phyloP scores from a whole-genome alignment of 2,797 vertebrate genomes.

The Odontamblyopus rebecca region DNA sequence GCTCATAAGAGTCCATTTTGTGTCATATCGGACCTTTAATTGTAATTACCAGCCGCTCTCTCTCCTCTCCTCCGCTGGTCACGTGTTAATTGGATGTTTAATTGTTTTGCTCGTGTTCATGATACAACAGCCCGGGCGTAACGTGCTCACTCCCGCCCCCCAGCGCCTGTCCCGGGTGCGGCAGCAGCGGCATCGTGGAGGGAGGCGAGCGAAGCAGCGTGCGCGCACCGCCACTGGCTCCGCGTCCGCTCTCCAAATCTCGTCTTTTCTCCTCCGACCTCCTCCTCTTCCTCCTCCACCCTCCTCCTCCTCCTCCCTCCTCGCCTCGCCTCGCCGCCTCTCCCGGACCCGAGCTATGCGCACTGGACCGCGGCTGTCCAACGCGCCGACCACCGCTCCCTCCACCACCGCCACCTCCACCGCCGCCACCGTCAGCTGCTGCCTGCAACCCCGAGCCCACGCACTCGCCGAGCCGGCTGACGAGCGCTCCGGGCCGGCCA shows the following conservation, averaged over 20 bases:
- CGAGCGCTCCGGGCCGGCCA: slow-evolving; percentile 45
- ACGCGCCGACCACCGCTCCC: slow-evolving; percentile 23
- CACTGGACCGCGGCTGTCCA: slow-evolving; percentile 57
- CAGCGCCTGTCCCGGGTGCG: slow-evolving; percentile 21
- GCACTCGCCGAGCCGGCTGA: slow-evolving; percentile 54
- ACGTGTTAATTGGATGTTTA: too few relatives aligned
- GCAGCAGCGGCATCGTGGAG: slow-evolving; percentile 9
- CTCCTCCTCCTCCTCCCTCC: neutral
- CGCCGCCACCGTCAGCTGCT: neutral
- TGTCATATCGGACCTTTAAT: too few relatives aligned
- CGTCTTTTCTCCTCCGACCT: neutral
- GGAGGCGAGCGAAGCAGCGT: neutral
- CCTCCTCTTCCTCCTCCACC: neutral
- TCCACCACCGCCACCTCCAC: slow-evolving; percentile 36
- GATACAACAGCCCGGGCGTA: too few relatives aligned
- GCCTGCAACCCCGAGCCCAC: slow-evolving; percentile 50
- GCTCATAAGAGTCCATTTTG: too few relatives aligned
- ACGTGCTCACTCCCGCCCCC: neutral
- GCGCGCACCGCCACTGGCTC: slow-evolving; percentile 21
- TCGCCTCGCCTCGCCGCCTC: slow-evolving; percentile 24
- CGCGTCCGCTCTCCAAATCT: neutral
- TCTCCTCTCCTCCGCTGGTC: too few relatives aligned
- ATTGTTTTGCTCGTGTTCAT: too few relatives aligned
- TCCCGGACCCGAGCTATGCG: slow-evolving; percentile 69
- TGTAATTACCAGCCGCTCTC: too few relatives aligned